Conservation (phyloP, 2,888 invertebrate genomes). For the Lasiommata megera region DNA sequence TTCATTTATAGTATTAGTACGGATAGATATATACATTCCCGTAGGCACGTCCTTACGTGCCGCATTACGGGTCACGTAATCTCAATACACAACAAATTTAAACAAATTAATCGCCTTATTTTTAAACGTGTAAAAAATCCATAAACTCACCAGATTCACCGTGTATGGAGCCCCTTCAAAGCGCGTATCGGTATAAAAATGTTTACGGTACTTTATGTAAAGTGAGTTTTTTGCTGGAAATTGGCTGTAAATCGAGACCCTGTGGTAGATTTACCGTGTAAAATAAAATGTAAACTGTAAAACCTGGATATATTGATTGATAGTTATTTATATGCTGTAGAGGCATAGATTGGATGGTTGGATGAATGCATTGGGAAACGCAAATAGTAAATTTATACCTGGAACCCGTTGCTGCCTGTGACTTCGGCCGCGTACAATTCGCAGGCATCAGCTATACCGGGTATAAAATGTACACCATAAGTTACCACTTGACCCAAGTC, state of each 20-base stretch:
- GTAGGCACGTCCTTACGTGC: neutral
- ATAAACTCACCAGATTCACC: conserved; percentile 1
- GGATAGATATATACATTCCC: no score
- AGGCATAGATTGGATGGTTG: neutral
- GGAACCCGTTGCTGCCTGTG: no score
- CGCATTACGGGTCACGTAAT: neutral
- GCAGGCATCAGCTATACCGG: no score
- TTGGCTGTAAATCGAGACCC: conserved; percentile 9
- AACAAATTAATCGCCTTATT: conserved; percentile 5
- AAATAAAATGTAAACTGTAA: neutral
- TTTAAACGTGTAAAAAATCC: conserved; percentile 7
- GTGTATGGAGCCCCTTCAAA: conserved; percentile 5
- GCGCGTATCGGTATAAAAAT: conserved; percentile 11
- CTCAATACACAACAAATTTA: neutral
- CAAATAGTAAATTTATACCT: no score
- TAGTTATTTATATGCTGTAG: neutral
- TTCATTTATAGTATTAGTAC: no score
- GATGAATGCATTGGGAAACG: neutral
- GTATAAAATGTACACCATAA: no score
- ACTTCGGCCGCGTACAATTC: no score
- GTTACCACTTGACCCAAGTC: no score
- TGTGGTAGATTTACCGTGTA: conserved; percentile 1
- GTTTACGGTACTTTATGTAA: conserved; percentile 8
- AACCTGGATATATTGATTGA: conserved; percentile 1
- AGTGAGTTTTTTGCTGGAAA: conserved; percentile 11